phyloP scores from a whole-genome alignment of 2,888 invertebrate genomes.

The Notocelia uddmanniana region DNA sequence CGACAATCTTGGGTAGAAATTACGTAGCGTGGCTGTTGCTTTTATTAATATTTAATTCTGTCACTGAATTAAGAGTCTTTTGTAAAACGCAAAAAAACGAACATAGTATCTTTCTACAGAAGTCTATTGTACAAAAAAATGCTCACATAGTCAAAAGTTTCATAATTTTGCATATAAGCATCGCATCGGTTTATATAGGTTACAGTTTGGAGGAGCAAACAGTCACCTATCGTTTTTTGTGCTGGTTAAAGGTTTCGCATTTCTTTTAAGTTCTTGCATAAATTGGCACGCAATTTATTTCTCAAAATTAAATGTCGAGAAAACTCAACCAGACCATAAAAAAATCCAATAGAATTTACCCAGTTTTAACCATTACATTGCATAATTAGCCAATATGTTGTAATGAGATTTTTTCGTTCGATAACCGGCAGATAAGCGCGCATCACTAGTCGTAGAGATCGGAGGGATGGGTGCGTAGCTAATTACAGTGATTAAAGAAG shows the following conservation, averaged over 20 bases:
- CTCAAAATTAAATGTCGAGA: neutral
- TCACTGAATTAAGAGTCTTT: too few relatives aligned
- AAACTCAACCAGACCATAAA: neutral
- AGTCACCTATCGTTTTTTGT: neutral
- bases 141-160: neutral
- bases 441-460: constrained; percentile 54
- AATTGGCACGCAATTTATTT: neutral
- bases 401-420: constrained; percentile 20
- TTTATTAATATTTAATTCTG: too few relatives aligned
- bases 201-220: neutral
- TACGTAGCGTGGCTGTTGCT: too few relatives aligned
- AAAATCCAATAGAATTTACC: neutral
- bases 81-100: too few relatives aligned
- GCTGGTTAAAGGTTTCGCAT: neutral
- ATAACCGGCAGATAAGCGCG: constrained; percentile 48
- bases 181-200: neutral
- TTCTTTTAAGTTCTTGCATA: neutral
- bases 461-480: constrained; percentile 69
- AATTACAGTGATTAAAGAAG: constrained; percentile 79
- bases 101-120: too few relatives aligned
- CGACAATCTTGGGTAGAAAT: neutral
- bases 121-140: too few relatives aligned
- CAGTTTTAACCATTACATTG: neutral
- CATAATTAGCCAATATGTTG: neutral
- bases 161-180: neutral